Percentiles rank a stretch among this genome's conserved stretches.
Evolutionary conservation across 2,113 vertebrate species (phyloP).

Genomic region (Thinocorus orbignyianus): DNA sequence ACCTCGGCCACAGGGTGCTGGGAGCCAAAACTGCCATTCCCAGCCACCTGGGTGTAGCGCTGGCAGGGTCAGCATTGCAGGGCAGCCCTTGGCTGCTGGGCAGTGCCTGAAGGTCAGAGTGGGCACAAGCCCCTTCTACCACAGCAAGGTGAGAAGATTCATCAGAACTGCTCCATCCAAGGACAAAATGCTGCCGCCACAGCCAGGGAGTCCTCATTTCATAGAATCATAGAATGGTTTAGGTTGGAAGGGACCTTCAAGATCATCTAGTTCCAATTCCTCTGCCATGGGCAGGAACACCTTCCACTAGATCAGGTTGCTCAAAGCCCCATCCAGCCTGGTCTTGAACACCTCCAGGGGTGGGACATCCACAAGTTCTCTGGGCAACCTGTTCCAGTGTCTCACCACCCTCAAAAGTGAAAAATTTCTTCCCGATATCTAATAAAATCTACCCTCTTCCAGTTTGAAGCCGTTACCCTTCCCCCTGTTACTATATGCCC

Average conservation of each 20-base stretch:
- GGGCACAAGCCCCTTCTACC: neutral
- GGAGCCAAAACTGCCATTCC: neutral
- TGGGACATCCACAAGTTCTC: neutral
- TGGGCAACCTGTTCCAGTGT: neutral
- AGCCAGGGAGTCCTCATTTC: neutral
- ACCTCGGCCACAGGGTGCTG: neutral
- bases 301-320: neutral
- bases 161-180: accelerated
- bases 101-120: neutral
- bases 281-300: neutral
- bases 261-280: neutral
- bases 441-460: neutral
- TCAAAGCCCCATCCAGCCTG: neutral
- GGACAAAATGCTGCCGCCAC: neutral
- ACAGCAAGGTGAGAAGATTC: neutral
- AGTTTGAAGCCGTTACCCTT: neutral
- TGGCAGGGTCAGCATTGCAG: neutral
- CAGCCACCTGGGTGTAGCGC: neutral
- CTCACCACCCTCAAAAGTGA: neutral
- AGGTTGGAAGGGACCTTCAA: neutral
- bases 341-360: neutral
- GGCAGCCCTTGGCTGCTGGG: neutral
- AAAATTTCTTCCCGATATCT: neutral
- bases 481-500: neutral
- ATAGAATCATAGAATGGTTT: neutral